phyloP scores from a whole-genome alignment of 2,113 vertebrate genomes.

The Nanorana parkeri region DNA sequence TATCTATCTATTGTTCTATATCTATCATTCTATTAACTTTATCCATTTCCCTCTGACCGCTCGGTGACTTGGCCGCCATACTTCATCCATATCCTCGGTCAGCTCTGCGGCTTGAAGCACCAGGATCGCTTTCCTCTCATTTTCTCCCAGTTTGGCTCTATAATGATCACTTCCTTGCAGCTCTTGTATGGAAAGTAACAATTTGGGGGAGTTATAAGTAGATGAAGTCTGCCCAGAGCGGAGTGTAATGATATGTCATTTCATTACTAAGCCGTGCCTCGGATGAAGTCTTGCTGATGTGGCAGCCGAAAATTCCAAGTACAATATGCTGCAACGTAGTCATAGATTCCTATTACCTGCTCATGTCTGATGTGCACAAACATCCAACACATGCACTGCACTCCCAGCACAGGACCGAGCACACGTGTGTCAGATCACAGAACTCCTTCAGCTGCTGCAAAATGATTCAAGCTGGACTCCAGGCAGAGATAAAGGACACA shows the following conservation, averaged over 20 bases:
- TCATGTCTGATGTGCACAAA: neutral
- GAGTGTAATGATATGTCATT: neutral
- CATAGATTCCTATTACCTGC: neutral
- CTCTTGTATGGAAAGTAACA: neutral
- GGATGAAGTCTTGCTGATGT: constrained; percentile 39
- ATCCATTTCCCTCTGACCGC: no score
- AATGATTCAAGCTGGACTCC: no score
- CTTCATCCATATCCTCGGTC: no score
- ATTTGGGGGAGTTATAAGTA: constrained; percentile 44
- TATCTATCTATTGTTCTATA: no score
- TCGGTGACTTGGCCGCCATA: no score
- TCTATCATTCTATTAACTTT: no score
- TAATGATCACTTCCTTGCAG: constrained; percentile 18
- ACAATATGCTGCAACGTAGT: constrained; percentile 33
- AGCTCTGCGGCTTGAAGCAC: neutral
- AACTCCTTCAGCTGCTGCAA: no score
- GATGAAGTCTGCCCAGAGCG: neutral
- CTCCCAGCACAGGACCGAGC: neutral
- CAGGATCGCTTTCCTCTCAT: neutral
- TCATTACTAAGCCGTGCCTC: neutral
- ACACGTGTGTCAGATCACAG: neutral
- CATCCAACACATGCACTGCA: neutral
- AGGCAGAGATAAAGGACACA: no score
- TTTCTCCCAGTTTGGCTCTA: neutral
- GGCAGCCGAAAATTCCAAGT: constrained; percentile 25